Base-by-base conservation (phyloP, 2,888 invertebrate species). In the Drosophila nigritarsus region DNA sequence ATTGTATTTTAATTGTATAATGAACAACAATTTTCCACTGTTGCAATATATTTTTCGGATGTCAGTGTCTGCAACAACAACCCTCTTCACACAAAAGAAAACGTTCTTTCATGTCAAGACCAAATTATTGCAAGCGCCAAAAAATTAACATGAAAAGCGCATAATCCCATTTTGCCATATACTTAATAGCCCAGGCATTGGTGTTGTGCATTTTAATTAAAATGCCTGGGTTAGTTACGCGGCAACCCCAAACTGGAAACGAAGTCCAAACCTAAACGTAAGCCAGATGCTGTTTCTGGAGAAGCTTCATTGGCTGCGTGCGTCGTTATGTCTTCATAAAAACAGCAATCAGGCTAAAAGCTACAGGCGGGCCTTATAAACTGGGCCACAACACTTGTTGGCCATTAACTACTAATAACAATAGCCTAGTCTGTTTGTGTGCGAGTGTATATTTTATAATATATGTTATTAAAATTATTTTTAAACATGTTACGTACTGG, bases 301-400 rank as follows among this genome's bases (percentile, higher is more conserved):
- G 59, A 60, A 54, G 78, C 78, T 77, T 72, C 78, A 75, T 66
- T 69, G 76, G 66, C 51, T 66, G 76, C 38, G 53, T 55, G 63
- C 40, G 78, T 86, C 84, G 89, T 87, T 87, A 87, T 87, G 87
- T 90, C 87, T 87, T 87, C 87, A 90, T 87, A 90, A 90, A 89
- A 79, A 81, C 80, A 87, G 76, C 84, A 81, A 87, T 90, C 83
- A 59, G 62, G 60, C 73, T 67, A 71, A 81, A 74, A 80, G 73
- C 68, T 72, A 77, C 74, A 54, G 58, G 30, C 50, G 67, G 49
- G 61, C 66, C 82, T 73, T 78, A 80, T 85, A 88, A 88, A 89
- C 90, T 82, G 88, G 90, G 80, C 80, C 88, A 85, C 75, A 69
- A 51, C 66, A 70, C 84, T 67, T 66, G 75, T 27, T 45, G 53